Evolutionary conservation across 2,113 vertebrate genomes (phyloP), one percentile per base, ranked within the genome.

Genomic region (Varanus salvator): DNA sequence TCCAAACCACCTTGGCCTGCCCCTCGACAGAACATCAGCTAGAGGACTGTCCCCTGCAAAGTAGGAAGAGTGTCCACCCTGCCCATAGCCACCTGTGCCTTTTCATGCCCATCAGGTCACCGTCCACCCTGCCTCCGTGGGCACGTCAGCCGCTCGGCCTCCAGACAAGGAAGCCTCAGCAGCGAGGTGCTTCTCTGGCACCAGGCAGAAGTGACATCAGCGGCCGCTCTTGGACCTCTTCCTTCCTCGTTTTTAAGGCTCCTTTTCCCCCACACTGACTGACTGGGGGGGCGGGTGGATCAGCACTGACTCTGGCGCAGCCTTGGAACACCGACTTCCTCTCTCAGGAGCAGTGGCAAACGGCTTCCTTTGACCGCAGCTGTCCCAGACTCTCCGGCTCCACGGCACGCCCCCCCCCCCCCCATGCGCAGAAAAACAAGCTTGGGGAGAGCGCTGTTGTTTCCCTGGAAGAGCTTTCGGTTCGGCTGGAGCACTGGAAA

Each of bases 311-410:
- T 80, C 93, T 84, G 94, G 91, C 88, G 91, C 91, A 95, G 57
- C 93, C 87, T 85, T 87, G 87, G 89, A 85, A 94, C 23, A 0
- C 76, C 0, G 6, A 92, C 84, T 96, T 96, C 96, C 95, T 96
- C 92, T 92, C 92, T 83, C 0, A 0, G 0, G 0, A 94, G 93
- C 69, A 15, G 91, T 91, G 1, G 0, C 93, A 44, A 82, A 91
- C 69, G 0, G 94, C 94, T 96, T 96, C 95, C 96, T 96, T 93
- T 95, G 94, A 87, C 93, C n/a, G 77, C 21, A 0, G 88, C 94
- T 87, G 92, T 92, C 92, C 96, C 96, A 96, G 96, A 96, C 96
- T 92, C 91, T 94, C 93, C 95, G 96, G 95, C 95, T 96, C 95
- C 94, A 0, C 0, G 4, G 93, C 93, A 94, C 95, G 76, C 95